Evolutionary conservation across 2,888 invertebrate genomes (phyloP).

Genomic region (Galerucella calmariensis): DNA sequence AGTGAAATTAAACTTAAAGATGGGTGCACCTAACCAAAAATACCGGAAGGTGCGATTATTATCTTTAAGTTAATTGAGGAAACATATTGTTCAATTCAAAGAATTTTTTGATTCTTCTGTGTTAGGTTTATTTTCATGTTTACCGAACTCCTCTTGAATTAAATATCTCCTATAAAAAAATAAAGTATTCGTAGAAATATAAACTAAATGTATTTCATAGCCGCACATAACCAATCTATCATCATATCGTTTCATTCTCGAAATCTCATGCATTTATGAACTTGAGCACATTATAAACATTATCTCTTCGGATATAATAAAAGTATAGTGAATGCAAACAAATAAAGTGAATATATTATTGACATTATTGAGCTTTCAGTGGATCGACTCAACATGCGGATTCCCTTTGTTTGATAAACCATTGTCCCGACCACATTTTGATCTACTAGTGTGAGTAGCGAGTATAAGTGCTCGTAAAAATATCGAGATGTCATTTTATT

Average conservation of each 20-base stretch:
- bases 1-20: no score
- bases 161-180: background rate
- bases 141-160: background rate
- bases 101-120: background rate
- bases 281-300: constrained; percentile 40
- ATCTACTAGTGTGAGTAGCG: constrained; percentile 47
- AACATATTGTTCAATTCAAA: background rate
- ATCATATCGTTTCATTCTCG: constrained; percentile 31
- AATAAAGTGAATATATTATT: constrained; percentile 54
- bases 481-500: constrained; percentile 29
- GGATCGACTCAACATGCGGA: constrained; percentile 48
- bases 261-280: constrained; percentile 38
- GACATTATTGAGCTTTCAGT: constrained; percentile 53
- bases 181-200: constrained; percentile 23
- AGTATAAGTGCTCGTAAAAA: constrained; percentile 35
- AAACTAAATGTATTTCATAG: constrained; percentile 23
- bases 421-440: constrained; percentile 53
- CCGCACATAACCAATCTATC: constrained; percentile 26
- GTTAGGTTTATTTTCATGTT: background rate
- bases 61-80: background rate
- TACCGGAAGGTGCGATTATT: background rate
- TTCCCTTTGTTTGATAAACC: constrained; percentile 55
- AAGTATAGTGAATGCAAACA: constrained; percentile 50
- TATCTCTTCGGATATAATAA: constrained; percentile 46
- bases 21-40: no score